A percentile compares a stretch with the other conserved stretches of the same genome.
Conservation (phyloP, 2,797 vertebrate genomes). For the Pangasius larnaudii region DNA sequence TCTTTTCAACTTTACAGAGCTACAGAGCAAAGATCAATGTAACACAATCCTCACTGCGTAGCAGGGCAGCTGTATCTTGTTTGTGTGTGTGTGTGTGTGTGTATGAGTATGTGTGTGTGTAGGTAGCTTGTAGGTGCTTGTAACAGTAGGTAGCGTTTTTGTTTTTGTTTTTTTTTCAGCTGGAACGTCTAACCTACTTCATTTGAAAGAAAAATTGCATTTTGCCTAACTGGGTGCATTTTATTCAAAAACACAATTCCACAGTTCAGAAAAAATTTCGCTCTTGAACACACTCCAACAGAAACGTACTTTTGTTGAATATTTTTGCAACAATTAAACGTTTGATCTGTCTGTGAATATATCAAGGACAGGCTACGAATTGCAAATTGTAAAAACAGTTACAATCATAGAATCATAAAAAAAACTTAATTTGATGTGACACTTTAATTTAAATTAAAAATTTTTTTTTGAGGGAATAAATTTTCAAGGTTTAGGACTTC, state of each 20-base stretch:
- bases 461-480: neutral
- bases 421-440: neutral
- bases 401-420: conserved; percentile 2
- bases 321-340: conserved; percentile 3
- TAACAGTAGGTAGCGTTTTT: neutral
- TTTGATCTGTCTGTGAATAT: conserved; percentile 6
- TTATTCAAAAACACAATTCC: conserved; percentile 34
- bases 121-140: neutral
- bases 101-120: neutral
- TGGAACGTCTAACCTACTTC: conserved; percentile 22
- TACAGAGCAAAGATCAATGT: conserved; percentile 55
- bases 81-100: neutral
- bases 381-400: conserved; percentile 15
- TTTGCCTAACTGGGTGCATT: conserved; percentile 30
- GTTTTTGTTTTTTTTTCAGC: neutral
- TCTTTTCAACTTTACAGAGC: conserved; percentile 68
- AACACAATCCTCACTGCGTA: conserved; percentile 44
- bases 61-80: conserved; percentile 38
- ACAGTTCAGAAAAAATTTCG: conserved; percentile 34
- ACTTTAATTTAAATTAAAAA: neutral
- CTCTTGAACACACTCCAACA: conserved; percentile 14
- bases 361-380: neutral
- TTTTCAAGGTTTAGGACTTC: neutral
- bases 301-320: conserved; percentile 5
- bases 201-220: conserved; percentile 28